Conservation (phyloP, 2,888 invertebrate species). For the Pilophorus perplexus region DNA sequence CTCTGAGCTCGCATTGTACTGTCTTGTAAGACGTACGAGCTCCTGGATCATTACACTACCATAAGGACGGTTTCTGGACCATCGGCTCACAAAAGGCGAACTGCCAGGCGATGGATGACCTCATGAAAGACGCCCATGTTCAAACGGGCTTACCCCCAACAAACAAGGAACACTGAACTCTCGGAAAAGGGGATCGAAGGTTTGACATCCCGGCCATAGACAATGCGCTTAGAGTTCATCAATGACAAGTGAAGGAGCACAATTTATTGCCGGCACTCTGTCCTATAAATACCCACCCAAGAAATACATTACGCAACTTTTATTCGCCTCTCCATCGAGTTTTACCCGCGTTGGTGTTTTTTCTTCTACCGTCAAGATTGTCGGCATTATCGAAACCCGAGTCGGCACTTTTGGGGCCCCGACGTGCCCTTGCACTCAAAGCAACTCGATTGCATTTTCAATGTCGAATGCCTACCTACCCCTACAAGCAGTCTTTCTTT, state of each 20-base stretch:
- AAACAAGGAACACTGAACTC: no score
- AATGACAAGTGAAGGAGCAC: not conserved
- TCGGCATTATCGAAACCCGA: conserved; percentile 22
- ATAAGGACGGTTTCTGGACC: no score
- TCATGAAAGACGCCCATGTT: no score
- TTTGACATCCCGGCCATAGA: no score
- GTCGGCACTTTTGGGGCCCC: conserved; percentile 31
- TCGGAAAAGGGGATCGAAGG: no score
- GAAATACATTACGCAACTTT: conserved; percentile 34
- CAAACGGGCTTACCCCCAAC: no score
- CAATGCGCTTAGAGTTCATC: not conserved
- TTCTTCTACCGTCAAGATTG: conserved; percentile 7
- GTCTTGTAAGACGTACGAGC: no score
- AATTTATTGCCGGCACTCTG: conserved; percentile 23
- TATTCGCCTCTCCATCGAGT: conserved; percentile 14
- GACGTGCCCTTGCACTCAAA: conserved; percentile 40
- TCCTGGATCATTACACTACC: no score
- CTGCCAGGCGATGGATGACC: no score
- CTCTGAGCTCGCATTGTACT: no score
- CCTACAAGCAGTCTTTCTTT: conserved; percentile 2
- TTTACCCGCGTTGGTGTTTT: not conserved
- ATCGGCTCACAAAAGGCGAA: no score
- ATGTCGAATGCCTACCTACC: not conserved
- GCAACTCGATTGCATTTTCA: conserved; percentile 37
- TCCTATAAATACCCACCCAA: conserved; percentile 31